A percentile compares a stretch with the other conserved stretches of the same genome.
These are phyloP conservation scores for Cryptus viduatorius DNA, from an alignment of 2,888 invertebrate genomes.

Conservation along the genomic window DNA sequence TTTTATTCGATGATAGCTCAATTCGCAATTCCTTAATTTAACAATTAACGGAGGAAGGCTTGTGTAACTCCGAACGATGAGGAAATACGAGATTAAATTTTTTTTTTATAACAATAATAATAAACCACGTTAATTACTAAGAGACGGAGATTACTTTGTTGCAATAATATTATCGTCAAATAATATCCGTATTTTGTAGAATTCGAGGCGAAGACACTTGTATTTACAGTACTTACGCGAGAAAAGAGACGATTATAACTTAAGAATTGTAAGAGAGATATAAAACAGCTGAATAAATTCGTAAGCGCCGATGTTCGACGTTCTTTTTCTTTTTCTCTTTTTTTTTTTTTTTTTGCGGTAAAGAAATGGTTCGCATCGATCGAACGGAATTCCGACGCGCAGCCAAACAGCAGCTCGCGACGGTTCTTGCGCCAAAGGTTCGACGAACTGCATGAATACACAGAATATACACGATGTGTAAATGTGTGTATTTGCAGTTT, in stretches of 20 bases:
- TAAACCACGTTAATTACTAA: not conserved
- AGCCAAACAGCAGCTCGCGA: not conserved
- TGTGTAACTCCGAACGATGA: not conserved
- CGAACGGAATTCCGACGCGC: slow-evolving; percentile 39
- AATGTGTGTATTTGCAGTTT: slow-evolving; percentile 1
- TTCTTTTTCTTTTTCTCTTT: not conserved
- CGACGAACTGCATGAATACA: slow-evolving; percentile 34
- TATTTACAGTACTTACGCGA: not conserved
- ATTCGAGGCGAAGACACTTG: not conserved
- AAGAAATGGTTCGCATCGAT: slow-evolving; percentile 45
- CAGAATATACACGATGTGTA: not conserved
- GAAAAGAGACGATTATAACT: not conserved
- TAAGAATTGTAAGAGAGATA: not conserved
- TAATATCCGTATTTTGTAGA: not conserved
- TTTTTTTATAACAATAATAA: not conserved
- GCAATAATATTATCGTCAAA: slow-evolving; percentile 13
- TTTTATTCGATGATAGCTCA: slow-evolving; percentile 47
- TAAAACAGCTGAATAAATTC: slow-evolving; percentile 24
- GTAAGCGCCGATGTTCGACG: not conserved
- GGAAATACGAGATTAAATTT: not conserved
- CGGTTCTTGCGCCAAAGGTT: slow-evolving; percentile 37
- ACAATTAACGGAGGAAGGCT: slow-evolving; percentile 16
- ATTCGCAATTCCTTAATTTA: slow-evolving; percentile 47
- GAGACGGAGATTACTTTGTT: not conserved
- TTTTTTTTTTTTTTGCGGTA: not conserved